These are phyloP conservation scores for Pampusana beccarii DNA, from an alignment of 2,113 vertebrate species.

Conservation along the genomic window DNA sequence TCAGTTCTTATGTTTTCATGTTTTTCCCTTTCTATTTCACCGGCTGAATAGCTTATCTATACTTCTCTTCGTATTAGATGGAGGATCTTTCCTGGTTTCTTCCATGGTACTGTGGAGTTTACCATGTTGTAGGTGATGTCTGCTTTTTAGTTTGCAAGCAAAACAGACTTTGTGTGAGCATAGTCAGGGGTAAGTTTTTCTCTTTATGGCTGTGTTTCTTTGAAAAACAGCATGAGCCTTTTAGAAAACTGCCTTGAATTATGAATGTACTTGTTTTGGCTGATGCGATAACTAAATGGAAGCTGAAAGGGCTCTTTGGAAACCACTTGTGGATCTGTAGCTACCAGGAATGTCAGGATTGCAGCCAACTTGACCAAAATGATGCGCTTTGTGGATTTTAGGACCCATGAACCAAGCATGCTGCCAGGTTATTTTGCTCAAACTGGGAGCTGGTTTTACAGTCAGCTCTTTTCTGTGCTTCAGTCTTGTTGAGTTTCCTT, in stretches of 20 bases:
- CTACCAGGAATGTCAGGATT: background rate
- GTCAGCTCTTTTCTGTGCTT: background rate
- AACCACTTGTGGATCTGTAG: background rate
- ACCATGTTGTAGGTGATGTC: background rate
- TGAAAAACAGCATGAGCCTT: background rate
- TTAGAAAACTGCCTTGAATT: background rate
- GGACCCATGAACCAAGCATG: background rate
- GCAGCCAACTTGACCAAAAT: background rate
- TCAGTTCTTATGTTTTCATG: background rate
- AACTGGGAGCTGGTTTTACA: background rate
- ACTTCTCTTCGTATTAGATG: background rate
- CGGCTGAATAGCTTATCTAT: background rate
- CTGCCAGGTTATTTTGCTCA: background rate
- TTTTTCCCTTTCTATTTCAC: background rate
- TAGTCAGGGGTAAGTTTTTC: background rate
- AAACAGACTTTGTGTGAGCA: background rate
- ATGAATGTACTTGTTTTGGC: background rate
- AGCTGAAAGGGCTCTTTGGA: background rate
- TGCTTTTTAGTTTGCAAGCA: background rate
- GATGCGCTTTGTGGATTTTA: background rate
- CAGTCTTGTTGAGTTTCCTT: background rate
- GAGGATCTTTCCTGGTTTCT: background rate
- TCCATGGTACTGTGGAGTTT: background rate
- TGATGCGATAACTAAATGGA: background rate
- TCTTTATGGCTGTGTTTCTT: background rate